Evolutionary conservation across 2,888 invertebrate genomes (phyloP).

Genomic region (Dorcus hopei): DNA sequence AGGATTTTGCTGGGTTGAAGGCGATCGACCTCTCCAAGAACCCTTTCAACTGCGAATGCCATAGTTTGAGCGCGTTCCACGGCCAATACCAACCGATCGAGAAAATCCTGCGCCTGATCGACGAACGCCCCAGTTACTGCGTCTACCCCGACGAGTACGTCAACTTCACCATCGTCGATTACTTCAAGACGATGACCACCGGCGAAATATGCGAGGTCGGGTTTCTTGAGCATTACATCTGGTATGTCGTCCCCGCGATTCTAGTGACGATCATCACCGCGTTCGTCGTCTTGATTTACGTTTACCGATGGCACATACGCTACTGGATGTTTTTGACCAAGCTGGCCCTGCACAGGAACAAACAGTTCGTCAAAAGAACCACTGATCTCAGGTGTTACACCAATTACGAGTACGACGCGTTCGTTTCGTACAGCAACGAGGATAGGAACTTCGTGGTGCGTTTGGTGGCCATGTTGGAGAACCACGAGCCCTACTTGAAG

Average conservation of each 20-base stretch:
- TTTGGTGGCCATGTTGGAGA: constrained; percentile 60
- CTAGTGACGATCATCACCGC: constrained; percentile 10
- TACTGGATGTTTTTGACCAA: constrained; percentile 54
- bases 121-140: constrained; percentile 22
- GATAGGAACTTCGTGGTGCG: constrained; percentile 61
- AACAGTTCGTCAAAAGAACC: constrained; percentile 28
- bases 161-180: constrained; percentile 30
- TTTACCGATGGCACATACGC: constrained; percentile 44
- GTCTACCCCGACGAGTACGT: constrained; percentile 29
- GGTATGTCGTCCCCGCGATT: constrained; percentile 8
- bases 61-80: constrained; percentile 47
- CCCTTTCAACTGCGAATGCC: constrained; percentile 57
- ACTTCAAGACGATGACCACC: constrained; percentile 11
- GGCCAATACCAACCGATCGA: neutral
- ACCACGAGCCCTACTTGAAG: constrained; percentile 56
- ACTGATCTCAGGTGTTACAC: constrained; percentile 33
- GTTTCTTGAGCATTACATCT: neutral
- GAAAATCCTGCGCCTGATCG: constrained; percentile 14
- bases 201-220: neutral
- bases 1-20: constrained; percentile 53
- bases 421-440: constrained; percentile 60
- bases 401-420: constrained; percentile 57
- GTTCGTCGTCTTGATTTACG: constrained; percentile 14
- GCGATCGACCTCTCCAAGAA: constrained; percentile 54
- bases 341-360: constrained; percentile 47